Evolutionary conservation across 2,113 vertebrate genomes (phyloP).

Genomic region (Spermophilus dauricus): DNA sequence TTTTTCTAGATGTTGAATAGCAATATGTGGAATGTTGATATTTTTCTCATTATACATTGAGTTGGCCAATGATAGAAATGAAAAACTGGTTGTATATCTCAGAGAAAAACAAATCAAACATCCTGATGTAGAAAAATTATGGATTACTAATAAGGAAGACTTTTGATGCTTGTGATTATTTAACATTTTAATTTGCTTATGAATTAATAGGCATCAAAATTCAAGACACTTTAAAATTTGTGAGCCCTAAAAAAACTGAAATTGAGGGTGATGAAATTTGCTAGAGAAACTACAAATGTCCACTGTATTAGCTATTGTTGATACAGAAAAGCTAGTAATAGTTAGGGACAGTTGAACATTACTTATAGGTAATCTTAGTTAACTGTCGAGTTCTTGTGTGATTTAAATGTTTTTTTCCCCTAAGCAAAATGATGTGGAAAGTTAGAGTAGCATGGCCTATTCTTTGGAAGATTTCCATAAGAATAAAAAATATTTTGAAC

Average conservation of each 20-base stretch:
- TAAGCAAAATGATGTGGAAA: neutral
- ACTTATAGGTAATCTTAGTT: neutral
- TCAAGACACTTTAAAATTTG: neutral
- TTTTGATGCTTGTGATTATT: neutral
- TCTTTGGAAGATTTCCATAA: neutral
- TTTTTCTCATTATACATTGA: constrained; percentile 45
- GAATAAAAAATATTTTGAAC: neutral
- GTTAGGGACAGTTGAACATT: neutral
- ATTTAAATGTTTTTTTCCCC: neutral
- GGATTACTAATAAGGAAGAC: neutral
- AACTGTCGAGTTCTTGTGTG: neutral
- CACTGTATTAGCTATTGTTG: neutral
- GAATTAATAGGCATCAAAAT: neutral
- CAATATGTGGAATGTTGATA: neutral
- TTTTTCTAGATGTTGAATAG: neutral
- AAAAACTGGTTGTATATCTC: neutral
- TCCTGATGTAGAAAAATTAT: constrained; percentile 7
- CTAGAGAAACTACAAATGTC: neutral
- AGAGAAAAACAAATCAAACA: constrained; percentile 22
- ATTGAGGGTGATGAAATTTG: neutral
- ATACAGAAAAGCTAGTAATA: neutral
- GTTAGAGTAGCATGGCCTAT: neutral
- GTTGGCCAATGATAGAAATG: neutral
- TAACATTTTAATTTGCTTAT: neutral
- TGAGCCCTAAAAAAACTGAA: neutral